phyloP scores from a whole-genome alignment of 2,113 vertebrate species.

The Leucopsar rothschildi region DNA sequence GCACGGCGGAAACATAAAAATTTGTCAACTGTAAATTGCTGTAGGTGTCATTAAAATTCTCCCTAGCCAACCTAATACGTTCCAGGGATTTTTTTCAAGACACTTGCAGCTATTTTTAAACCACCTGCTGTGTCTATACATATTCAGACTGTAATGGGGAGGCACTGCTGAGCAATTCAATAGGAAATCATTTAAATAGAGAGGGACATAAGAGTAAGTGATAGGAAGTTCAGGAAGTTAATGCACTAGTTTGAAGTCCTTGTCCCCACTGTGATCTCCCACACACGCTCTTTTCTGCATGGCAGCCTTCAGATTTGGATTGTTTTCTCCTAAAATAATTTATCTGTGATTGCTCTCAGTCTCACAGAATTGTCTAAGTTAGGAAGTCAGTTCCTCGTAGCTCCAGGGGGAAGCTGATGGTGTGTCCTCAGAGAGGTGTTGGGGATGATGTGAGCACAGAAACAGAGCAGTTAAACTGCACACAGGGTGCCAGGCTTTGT shows the following conservation, averaged over 20 bases:
- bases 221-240: slow-evolving; percentile 42
- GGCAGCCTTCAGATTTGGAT: neutral
- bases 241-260: neutral
- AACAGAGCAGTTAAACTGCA: neutral
- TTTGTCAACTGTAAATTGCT: slow-evolving; percentile 71
- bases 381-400: neutral
- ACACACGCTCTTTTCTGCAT: neutral
- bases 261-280: neutral
- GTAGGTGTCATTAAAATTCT: slow-evolving; percentile 71
- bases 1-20: slow-evolving; percentile 67
- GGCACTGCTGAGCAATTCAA: slow-evolving; percentile 65
- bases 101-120: slow-evolving; percentile 66
- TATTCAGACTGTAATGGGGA: slow-evolving; percentile 71
- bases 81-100: slow-evolving; percentile 25
- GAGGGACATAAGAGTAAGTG: neutral
- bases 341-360: neutral
- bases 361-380: neutral
- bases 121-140: slow-evolving; percentile 74
- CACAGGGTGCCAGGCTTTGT: neutral
- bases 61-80: slow-evolving; percentile 62
- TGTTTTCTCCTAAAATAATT: neutral
- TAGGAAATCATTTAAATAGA: slow-evolving; percentile 62
- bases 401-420: neutral
- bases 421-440: neutral
- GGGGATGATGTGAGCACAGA: neutral